phyloP scores from a whole-genome alignment of 2,888 invertebrate species.

The Mactromeris polynyma region DNA sequence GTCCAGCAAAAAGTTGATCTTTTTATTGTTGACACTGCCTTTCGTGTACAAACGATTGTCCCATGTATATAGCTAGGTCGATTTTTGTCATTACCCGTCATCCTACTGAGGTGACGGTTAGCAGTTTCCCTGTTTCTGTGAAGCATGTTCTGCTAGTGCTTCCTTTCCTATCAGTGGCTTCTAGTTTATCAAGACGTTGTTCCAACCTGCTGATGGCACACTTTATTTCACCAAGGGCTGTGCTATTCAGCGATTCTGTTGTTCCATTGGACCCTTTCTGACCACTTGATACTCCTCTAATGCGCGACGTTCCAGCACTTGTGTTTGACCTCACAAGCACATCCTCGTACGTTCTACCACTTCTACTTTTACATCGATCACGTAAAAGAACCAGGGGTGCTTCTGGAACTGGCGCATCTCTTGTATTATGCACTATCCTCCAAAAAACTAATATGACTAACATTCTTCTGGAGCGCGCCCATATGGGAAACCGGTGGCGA shows the following conservation, averaged over 20 bases:
- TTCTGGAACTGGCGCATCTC: too few relatives aligned
- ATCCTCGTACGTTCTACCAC: slow-evolving; percentile 42
- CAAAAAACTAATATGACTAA: too few relatives aligned
- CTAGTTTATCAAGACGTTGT: slow-evolving; percentile 17
- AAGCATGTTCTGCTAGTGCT: not conserved
- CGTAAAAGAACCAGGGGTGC: too few relatives aligned
- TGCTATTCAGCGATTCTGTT: not conserved
- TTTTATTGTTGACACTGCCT: not conserved
- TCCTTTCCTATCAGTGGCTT: not conserved
- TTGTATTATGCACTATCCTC: too few relatives aligned
- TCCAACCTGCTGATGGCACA: not conserved
- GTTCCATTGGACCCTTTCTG: not conserved
- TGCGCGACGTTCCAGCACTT: not conserved
- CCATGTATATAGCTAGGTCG: slow-evolving; percentile 22
- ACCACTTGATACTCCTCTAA: slow-evolving; percentile 5
- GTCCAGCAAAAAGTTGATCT: slow-evolving; percentile 21
- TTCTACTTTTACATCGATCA: too few relatives aligned
- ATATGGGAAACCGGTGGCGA: too few relatives aligned
- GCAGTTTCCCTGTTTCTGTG: slow-evolving; percentile 23
- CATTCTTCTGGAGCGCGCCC: too few relatives aligned
- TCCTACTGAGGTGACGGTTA: slow-evolving; percentile 39
- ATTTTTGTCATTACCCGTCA: slow-evolving; percentile 9
- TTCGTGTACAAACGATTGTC: slow-evolving; percentile 31
- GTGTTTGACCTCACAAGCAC: not conserved
- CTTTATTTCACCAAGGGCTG: not conserved